Base-by-base conservation (phyloP, 2,888 invertebrate genomes). In the Habroteleia sp. region DNA sequence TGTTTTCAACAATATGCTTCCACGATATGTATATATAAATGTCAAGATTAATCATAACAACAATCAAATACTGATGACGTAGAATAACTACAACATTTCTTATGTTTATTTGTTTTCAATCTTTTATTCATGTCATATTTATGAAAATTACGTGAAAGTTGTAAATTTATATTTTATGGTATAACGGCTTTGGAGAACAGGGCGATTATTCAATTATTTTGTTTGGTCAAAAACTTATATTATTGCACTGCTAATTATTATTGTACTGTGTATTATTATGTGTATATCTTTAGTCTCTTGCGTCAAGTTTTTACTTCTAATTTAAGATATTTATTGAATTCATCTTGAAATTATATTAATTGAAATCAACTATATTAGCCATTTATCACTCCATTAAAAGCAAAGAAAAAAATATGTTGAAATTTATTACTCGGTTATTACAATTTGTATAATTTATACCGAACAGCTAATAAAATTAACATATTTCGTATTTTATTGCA, bases 1-100 rank as follows among this genome's bases (percentile, higher is more conserved):
- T 66, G 56, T 76, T 76, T 72, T 68, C 56, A 68, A 73, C 72
- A 72, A 68, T 72, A 52, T 42, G 29, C 42, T 48, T 52, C 60
- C 10, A 37, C 17, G 33, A 33, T 33, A 68, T 41, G 41, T 46
- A 58, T 50, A 56, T 31, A 42, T 25, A 52, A 10, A 41, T 42
- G 60, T 72, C 62, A 46, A 35, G 65, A 75, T 66, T 65, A 50
- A 62, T 66, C 50, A 20, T 23, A 29, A 41, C 29, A 46, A 41
- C n/a, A 23, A 58, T 62, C 65, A 50, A 65, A 37, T 48, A 8
- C 13, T 33, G 10, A 7, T 33, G 39, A 48, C 44, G 27, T 10
- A 25, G 4, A 29, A 13, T 46, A 6, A 31, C 13, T 7, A 11
- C 8, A 23, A 35, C 33, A 46, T 10, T 7, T 48, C 31, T 35